Conservation (phyloP, 2,113 vertebrate genomes). For the Lasiurus cinereus region DNA sequence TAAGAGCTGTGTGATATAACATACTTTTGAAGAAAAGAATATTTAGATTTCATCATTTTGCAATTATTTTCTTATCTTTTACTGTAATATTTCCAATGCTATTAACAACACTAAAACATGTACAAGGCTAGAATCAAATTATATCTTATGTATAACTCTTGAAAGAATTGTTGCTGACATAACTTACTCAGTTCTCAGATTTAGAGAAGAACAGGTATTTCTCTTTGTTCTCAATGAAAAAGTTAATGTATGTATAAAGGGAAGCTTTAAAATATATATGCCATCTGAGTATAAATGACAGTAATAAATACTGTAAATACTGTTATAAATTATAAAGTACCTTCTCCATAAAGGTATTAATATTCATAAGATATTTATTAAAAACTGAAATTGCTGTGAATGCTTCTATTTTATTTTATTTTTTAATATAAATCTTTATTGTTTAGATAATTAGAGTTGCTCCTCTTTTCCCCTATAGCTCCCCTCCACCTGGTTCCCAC, state of each 20-base stretch:
- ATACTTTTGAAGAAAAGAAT: background rate
- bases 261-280: conserved; percentile 1
- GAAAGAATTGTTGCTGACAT: background rate
- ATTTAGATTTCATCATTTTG: background rate
- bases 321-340: background rate
- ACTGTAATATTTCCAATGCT: background rate
- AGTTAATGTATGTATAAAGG: conserved; percentile 40
- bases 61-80: background rate
- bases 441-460: too few relatives aligned
- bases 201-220: background rate
- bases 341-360: conserved; percentile 35
- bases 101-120: background rate
- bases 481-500: too few relatives aligned
- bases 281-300: background rate
- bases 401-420: background rate
- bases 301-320: conserved; percentile 10
- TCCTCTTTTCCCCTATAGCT: too few relatives aligned
- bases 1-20: background rate
- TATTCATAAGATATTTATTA: conserved; percentile 28
- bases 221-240: background rate
- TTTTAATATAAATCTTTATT: too few relatives aligned
- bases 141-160: background rate
- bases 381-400: background rate
- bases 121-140: background rate
- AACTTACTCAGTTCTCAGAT: conserved; percentile 3